Evolutionary conservation across 2,888 invertebrate genomes (phyloP), one percentile per base, ranked within the genome.

Genomic region (Strigamia transsilvanica): DNA sequence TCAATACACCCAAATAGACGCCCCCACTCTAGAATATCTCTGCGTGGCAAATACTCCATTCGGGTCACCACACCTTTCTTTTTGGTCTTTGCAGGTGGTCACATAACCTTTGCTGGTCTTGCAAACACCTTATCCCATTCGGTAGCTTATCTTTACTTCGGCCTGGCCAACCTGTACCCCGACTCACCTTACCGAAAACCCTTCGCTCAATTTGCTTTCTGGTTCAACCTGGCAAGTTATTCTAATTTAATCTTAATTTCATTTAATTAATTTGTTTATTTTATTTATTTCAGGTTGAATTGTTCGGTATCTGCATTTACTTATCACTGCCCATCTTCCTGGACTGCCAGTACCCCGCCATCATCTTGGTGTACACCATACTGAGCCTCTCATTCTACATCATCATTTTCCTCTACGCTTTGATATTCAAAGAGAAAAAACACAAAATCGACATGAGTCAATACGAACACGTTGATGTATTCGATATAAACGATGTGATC

Each of bases 401-500:
- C 12, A 32, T 32, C 32, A 73, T 73, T 27, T 73, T 27, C 32
- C 27, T 73, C 12, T 73, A 73, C 27, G 73, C 27, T 3, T 7
- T 32, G 3, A 23, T 73, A 3, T 23, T 32, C 32, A 73, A 73
- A 32, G 73, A 73, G 13, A 73, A 73, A 27, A 27, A 73, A 10
- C 2, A 27, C 15, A 73, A 73, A 73, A 73, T 32, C 27, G 32
- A 73, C 27, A 9, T 73, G 32, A 32, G 4, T 73, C 73, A 5
- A 12, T 73, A 73, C 32, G 32, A 73, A 32, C 7, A 73, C 73
- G 73, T 73, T 13, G 73, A 73, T 15, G 12, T 73, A 12, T 73
- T 73, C 7, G 73, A 73, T n/a, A n/a, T 73, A 6, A 12, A 73
- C 13, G 73, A 73, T 73, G 73, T 73, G 3, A 73, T 73, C 3